These are phyloP conservation scores for Leuciscus waleckii DNA, from an alignment of 2,797 vertebrate species.

Conservation along the genomic window DNA sequence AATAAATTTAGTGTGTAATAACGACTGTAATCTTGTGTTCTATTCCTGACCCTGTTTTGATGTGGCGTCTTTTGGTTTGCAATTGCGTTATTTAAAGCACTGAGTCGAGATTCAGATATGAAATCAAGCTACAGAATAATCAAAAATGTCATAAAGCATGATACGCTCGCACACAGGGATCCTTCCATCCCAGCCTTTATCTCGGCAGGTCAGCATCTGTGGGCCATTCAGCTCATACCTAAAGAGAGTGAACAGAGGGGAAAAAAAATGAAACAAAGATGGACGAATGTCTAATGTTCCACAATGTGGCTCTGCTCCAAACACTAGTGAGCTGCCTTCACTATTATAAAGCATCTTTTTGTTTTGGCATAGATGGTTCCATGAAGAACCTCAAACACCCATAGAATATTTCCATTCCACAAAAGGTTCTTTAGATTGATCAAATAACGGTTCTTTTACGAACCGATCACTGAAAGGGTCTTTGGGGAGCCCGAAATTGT, in stretches of 20 bases:
- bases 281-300: not conserved
- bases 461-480: no score
- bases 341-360: no score
- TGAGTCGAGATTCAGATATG: no score
- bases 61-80: not conserved
- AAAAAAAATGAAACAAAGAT: not conserved
- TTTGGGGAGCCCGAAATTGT: no score
- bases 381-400: no score
- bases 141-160: not conserved
- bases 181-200: constrained; percentile 73
- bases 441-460: no score
- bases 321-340: not conserved
- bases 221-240: constrained; percentile 70
- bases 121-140: not conserved
- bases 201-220: constrained; percentile 65
- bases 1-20: not conserved
- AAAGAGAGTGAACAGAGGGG: not conserved
- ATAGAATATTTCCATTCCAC: no score
- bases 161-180: constrained; percentile 75
- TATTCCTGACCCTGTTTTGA: not conserved
- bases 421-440: no score
- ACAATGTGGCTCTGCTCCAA: not conserved
- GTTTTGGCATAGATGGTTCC: no score
- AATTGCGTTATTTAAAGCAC: not conserved
- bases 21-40: not conserved